These are phyloP conservation scores for Coleophora flavipennella DNA, from an alignment of 2,888 invertebrate genomes.

Conservation along the genomic window DNA sequence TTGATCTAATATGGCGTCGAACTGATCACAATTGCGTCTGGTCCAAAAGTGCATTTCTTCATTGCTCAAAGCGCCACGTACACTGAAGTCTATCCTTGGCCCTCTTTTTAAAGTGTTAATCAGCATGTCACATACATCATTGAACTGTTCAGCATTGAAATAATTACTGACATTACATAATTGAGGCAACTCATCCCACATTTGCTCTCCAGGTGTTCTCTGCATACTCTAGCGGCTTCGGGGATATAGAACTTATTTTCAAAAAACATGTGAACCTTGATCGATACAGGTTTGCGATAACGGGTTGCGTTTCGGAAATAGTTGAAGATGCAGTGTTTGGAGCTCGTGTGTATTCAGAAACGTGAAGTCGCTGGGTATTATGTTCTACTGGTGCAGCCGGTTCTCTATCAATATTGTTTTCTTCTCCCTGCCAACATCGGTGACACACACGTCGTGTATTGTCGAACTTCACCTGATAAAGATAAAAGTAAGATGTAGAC, in stretches of 20 bases:
- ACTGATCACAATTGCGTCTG: constrained; percentile 3
- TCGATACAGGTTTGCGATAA: constrained; percentile 4
- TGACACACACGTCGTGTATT: constrained; percentile 1
- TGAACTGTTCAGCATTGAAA: constrained; percentile 7
- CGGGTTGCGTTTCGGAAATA: constrained; percentile 6
- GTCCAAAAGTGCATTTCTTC: constrained; percentile 10
- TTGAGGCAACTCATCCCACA: constrained; percentile 9
- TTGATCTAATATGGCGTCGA: constrained; percentile 4
- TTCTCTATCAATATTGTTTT: background rate
- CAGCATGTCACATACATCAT: constrained; percentile 7
- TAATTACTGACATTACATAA: constrained; percentile 10
- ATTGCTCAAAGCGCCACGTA: constrained; percentile 3
- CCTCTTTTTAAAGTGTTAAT: constrained; percentile 4
- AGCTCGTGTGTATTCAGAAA: constrained; percentile 5
- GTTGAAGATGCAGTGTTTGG: constrained; percentile 10
- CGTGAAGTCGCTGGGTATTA: background rate
- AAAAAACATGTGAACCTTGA: constrained; percentile 3
- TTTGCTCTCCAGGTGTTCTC: constrained; percentile 1
- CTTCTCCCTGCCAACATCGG: constrained; percentile 4
- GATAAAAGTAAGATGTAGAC: background rate
- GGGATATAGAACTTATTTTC: constrained; percentile 1
- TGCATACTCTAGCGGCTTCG: constrained; percentile 5
- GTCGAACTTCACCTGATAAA: background rate
- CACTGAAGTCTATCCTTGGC: too few relatives aligned
- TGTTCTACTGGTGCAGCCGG: background rate